Percentiles rank a stretch among this genome's conserved stretches.
phyloP scores from a whole-genome alignment of 2,113 vertebrate species.

The Phalacrocorax pelagicus region DNA sequence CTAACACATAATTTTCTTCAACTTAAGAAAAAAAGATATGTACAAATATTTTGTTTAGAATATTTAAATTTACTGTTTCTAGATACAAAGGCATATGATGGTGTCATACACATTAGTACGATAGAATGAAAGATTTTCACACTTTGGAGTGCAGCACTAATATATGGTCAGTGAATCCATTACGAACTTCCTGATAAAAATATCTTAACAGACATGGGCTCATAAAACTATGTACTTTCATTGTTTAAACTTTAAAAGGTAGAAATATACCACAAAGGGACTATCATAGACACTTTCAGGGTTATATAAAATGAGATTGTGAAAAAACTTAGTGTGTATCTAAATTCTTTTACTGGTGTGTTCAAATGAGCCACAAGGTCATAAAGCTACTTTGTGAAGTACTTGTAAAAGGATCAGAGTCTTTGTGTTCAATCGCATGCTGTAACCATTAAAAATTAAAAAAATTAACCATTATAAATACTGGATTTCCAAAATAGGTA shows the following conservation, averaged over 20 bases:
- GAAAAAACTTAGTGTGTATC: not conserved
- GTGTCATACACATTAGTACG: not conserved
- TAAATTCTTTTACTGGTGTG: not conserved
- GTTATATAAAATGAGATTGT: not conserved
- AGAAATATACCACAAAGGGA: not conserved
- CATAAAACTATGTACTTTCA: not conserved
- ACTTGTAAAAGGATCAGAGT: not conserved
- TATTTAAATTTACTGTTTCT: not conserved
- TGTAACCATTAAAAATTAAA: not conserved
- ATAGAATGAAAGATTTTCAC: not conserved
- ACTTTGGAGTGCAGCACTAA: not conserved
- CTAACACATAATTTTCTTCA: not conserved
- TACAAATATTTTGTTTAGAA: not conserved
- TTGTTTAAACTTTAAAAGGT: not conserved
- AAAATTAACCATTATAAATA: not conserved
- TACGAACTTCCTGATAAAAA: not conserved
- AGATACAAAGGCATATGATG: not conserved
- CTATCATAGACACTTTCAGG: not conserved
- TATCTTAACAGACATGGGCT: rapidly evolving
- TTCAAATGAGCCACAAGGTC: not conserved
- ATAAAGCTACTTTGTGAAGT: not conserved
- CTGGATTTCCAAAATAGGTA: not conserved
- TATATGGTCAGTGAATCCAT: not conserved
- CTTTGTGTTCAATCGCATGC: not conserved
- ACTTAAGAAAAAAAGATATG: not conserved